Base-by-base conservation (phyloP, 1,140 invertebrate species). In the Drosophila repletoides region DNA sequence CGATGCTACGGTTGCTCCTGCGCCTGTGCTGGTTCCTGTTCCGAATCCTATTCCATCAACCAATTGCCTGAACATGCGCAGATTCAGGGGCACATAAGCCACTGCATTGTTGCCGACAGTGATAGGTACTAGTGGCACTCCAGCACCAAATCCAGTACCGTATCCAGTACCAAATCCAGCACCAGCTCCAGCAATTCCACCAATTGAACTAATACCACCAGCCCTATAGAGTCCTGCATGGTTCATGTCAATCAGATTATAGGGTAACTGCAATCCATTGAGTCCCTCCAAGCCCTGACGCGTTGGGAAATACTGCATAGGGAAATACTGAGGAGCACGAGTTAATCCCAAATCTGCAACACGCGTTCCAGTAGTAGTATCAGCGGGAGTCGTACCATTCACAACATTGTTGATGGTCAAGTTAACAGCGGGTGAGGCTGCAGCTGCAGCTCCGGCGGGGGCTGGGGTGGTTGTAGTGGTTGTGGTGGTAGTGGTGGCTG, bases 81-180 rank as follows among this genome's bases (percentile, higher is more conserved):
- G 33, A 15, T 84, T 83, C 0, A 84, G 31, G 0, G 77, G 79
- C 2, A 84, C 65, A 31, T 83, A 83, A 15, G 59, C 51, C 24
- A 83, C 79, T 2, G 76, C 64, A 40, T 84, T 83, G 56, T 76
- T 76, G 28, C 43, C 36, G 22, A 84, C 26, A 5, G 69, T 74
- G 12, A 83, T 34, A 3, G 77, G 77, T 5, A 83, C 77, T n/a
- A 83, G 14, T 1, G 79, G 79, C 1, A 84, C 41, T 10, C 24
- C 33, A 12, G 6, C 40, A n/a, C 22, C 34, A 7, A 41, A 5
- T 0, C 21, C 46, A 0, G 36, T 28, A 2, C 34, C 3, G 5
- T n/a, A n/a, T n/a, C 43, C 34, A 7, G 6, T 0, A 4, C 12
- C 6, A 4, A 14, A 12, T 0, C 22, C 22, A 3, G 4, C 34